Percentiles rank a stretch among this genome's conserved stretches.
phyloP scores from a whole-genome alignment of 2,113 vertebrate genomes.

The Halichoerus grypus region DNA sequence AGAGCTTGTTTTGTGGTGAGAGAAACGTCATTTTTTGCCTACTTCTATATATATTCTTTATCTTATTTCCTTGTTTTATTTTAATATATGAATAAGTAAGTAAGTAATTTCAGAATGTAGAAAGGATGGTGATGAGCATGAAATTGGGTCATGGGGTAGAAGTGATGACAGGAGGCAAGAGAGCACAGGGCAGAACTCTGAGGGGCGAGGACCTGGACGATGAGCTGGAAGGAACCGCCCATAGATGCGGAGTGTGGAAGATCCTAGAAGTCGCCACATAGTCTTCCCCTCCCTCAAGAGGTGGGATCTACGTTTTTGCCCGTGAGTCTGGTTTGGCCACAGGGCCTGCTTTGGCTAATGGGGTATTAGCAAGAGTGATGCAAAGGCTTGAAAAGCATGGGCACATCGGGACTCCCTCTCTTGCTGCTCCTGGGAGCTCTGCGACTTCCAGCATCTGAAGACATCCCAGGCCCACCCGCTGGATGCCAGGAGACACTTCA shows the following conservation, averaged over 20 bases:
- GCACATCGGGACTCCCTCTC: fast-evolving
- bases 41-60: background rate
- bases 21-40: background rate
- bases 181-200: background rate
- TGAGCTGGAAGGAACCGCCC: too few relatives aligned
- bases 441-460: background rate
- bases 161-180: background rate
- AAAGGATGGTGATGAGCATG: background rate
- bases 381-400: background rate
- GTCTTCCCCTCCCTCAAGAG: background rate
- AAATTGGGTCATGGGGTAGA: background rate
- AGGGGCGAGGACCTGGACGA: background rate
- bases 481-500: background rate
- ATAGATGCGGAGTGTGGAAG: background rate
- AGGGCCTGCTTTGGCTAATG: background rate
- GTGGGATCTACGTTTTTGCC: background rate
- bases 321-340: background rate
- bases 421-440: background rate
- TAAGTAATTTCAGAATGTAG: background rate
- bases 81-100: background rate
- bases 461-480: background rate
- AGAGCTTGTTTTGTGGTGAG: background rate
- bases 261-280: background rate
- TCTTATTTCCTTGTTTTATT: background rate
- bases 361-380: background rate